Evolutionary conservation across 37 sponge, comb jelly and placozoan genomes (phyloP), one percentile per base, ranked within the genome.

Genomic region (Ephydatia muelleri): DNA sequence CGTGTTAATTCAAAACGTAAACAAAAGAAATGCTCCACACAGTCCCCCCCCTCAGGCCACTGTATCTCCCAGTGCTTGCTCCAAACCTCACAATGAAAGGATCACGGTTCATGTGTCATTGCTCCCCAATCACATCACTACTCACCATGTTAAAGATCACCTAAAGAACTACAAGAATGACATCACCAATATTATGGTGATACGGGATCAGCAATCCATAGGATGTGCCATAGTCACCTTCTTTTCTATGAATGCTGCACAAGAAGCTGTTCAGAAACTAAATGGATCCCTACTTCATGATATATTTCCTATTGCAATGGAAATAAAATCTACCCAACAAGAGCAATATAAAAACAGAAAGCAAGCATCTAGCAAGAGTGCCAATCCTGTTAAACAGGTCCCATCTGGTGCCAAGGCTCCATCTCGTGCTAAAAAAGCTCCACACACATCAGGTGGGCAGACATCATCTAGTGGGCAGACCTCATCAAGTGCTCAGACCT

Each of bases 141-240:
- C n/a, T n/a, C n/a, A n/a, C n/a, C n/a, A n/a, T n/a, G n/a, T n/a
- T 26, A 49, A 34, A 6, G 79, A 79, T 12, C 87, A 86, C 39
- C 73, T 86, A 16, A 36, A 35, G 38, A 25, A 27, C 21, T 86
- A 66, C 36, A 6, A 86, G 67, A n/a, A 30, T 1, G n/a, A 25
- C 35, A 80, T 86, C 9, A 5, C 21, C 3, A 75, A 38, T 80
- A 81, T 67, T 26, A 35, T 38, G 64, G 39, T 86, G 19, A 40
- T 79, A 5, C 70, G 34, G 19, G 65, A 85, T 37, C 36, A 38
- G 29, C n/a, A 77, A 5, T 65, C 85, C 31, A 76, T 38, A 69
- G 86, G 86, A 14, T 85, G 57, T 85, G 86, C 80, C 11, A 36
- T 85, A 21, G 64, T 79, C 26, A 68, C 30, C 38, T 85, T 85